A percentile compares a stretch with the other conserved stretches of the same genome.
These are phyloP conservation scores for Galbula dea DNA, from an alignment of 2,113 vertebrate genomes.

Conservation along the genomic window DNA sequence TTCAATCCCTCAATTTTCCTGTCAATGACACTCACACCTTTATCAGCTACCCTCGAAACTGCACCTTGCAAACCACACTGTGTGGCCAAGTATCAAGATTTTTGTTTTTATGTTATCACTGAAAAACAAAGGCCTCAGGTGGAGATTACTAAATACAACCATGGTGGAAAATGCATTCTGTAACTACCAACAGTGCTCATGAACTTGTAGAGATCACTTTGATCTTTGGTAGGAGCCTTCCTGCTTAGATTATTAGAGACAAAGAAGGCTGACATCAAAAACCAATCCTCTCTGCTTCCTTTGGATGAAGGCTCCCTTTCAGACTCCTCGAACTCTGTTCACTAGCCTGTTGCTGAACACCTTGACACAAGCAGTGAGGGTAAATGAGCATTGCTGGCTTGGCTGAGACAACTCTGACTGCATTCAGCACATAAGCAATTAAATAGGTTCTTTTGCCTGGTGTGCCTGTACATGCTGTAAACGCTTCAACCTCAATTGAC, in stretches of 20 bases:
- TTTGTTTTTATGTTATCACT: not conserved
- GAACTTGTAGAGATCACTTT: not conserved
- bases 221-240: not conserved
- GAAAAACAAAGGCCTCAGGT: not conserved
- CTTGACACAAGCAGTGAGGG: not conserved
- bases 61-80: not conserved
- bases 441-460: constrained; percentile 54
- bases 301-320: not conserved
- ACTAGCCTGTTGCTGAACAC: constrained; percentile 1
- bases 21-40: not conserved
- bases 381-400: not conserved
- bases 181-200: not conserved
- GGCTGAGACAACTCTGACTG: not conserved
- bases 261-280: not conserved
- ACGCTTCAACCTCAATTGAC: constrained; percentile 74
- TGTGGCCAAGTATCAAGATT: not conserved
- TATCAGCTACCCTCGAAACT: not conserved
- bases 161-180: not conserved
- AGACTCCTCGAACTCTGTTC: not conserved
- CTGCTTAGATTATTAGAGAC: not conserved
- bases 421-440: constrained; percentile 43
- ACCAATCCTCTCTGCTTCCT: not conserved
- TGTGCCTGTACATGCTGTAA: constrained; percentile 60
- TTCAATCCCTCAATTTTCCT: not conserved
- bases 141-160: not conserved